phyloP scores from a whole-genome alignment of 64 coral and sea anemone species.

The Porites lutea region DNA sequence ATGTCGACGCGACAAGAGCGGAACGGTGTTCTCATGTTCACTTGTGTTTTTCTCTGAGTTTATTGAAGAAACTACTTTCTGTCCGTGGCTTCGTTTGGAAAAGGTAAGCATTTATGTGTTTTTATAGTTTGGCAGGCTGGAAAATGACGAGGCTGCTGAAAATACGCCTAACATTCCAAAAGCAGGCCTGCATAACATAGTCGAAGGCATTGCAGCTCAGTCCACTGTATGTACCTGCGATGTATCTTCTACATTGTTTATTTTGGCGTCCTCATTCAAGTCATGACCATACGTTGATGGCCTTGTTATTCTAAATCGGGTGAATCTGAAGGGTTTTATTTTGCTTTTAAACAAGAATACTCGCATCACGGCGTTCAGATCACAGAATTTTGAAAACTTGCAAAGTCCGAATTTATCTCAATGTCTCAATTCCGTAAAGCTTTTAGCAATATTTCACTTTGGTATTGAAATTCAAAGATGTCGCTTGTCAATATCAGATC shows the following conservation, averaged over 20 bases:
- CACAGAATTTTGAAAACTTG: background rate
- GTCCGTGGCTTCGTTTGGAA: background rate
- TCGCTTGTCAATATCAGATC: slow-evolving; percentile 12
- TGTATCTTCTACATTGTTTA: background rate
- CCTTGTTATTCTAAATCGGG: background rate
- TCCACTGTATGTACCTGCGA: background rate
- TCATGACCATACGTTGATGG: background rate
- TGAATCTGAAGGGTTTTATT: background rate
- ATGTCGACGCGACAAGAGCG: background rate
- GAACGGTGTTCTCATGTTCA: background rate
- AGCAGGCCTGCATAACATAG: background rate
- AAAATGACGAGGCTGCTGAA: background rate
- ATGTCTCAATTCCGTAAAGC: background rate
- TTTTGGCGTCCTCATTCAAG: background rate
- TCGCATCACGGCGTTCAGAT: too few species aligned
- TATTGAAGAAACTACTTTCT: background rate
- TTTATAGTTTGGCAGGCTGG: background rate
- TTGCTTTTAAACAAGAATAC: too few species aligned
- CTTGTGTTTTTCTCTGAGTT: background rate
- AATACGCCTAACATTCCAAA: background rate
- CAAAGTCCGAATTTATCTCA: background rate
- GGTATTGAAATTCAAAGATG: background rate
- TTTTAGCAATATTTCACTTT: slow-evolving; percentile 15
- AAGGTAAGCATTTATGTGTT: background rate
- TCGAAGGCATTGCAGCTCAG: too few species aligned